Base-by-base conservation (phyloP, 2,797 vertebrate species). In the Delichon dasypus region DNA sequence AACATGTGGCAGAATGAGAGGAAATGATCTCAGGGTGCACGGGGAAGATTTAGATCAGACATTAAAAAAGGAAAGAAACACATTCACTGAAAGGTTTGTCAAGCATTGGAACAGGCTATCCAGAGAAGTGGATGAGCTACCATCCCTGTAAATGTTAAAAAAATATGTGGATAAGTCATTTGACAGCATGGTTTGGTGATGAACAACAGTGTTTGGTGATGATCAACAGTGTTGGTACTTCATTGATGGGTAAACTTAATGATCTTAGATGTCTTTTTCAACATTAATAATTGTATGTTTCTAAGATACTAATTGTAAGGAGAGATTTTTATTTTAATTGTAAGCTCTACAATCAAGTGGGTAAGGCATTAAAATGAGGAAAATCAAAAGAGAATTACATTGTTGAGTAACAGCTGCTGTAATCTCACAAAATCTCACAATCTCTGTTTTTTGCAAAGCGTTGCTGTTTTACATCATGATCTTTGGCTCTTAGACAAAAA, bases 231-330 rank as follows among this genome's bases (percentile, higher is more conserved):
- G 11, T 18, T 30, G 15, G 6, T 53, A 8, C 10, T 22, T 45
- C 0, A 0, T 22, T 64, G 16, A 64, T 38, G 4, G 14, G 9
- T 34, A 23, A 14, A 26, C 17, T 45, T 57, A n/a, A 32, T 55
- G 34, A 25, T 45, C 7, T n/a, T 45, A 21, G 44, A 71, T 10
- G 10, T 51, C 3, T 11, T 64, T 51, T 77, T 40, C 15, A 54
- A 34, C 3, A 32, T 30, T 57, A 27, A 38, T 45, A 21, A 45
- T 38, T 64, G 38, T 13, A 30, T 51, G 25, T 57, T 16, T n/a
- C 36, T n/a, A n/a, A 34, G 23, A 64, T 51, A 13, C 8, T 51
- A 38, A 57, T 11, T 45, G 4, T 34, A 88, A 85, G 11, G 26
- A 60, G 14, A 70, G 7, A 2, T 27, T 16, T 60, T 11, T 25